These are phyloP conservation scores for Sander vitreus DNA, from an alignment of 2,113 vertebrate genomes.

Conservation along the genomic window DNA sequence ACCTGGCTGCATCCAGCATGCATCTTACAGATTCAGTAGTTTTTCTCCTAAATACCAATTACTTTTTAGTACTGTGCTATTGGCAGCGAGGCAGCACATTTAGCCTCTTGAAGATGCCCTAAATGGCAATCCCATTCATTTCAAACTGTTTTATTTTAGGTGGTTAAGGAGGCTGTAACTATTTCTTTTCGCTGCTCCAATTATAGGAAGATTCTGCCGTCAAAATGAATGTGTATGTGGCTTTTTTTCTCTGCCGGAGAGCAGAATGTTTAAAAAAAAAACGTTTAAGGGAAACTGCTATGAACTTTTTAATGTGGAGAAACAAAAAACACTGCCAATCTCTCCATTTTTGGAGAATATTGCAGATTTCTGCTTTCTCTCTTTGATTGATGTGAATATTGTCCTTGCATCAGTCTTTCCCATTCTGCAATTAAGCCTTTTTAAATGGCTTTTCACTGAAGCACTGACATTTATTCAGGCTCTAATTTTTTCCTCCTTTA, in stretches of 20 bases:
- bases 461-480: not conserved
- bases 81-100: not conserved
- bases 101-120: not conserved
- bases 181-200: conserved; percentile 6
- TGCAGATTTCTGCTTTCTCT: not conserved
- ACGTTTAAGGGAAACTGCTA: not conserved
- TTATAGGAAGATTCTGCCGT: not conserved
- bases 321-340: conserved; percentile 8
- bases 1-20: conserved; percentile 5
- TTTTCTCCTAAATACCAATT: not conserved
- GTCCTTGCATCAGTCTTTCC: not conserved
- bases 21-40: not conserved
- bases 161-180: not conserved
- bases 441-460: conserved; percentile 8
- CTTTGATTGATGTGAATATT: not conserved
- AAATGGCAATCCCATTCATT: not conserved
- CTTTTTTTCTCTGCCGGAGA: not conserved
- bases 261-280: not conserved
- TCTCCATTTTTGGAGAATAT: not conserved
- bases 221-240: not conserved
- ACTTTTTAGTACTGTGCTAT: not conserved
- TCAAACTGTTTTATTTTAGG: conserved; percentile 14
- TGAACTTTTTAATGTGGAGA: not conserved
- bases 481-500: not conserved
- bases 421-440: not conserved